A percentile compares a stretch with the other conserved stretches of the same genome.
Evolutionary conservation across 2,888 invertebrate genomes (phyloP).

Genomic region (Strigamia crassipes): DNA sequence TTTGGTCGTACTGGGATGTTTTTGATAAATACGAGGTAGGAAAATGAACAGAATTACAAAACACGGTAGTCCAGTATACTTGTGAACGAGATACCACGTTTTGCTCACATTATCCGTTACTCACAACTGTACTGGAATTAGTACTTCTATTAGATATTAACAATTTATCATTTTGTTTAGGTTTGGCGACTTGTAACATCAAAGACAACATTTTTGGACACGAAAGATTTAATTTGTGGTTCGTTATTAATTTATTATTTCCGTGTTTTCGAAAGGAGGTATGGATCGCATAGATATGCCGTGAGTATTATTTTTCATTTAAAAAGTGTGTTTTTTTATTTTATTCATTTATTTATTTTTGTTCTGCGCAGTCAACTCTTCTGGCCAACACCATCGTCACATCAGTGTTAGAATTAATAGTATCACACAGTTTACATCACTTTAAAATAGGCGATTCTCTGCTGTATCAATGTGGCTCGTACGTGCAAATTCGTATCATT

Average conservation of each 20-base stretch:
- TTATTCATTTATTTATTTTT: conserved; percentile 46
- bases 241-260: conserved; percentile 61
- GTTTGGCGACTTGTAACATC: conserved; percentile 60
- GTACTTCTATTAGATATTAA: too few species aligned
- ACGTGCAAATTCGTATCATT: conserved; percentile 54
- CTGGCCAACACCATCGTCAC: conserved; percentile 60
- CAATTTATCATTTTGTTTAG: conserved; percentile 53
- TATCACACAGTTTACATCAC: conserved; percentile 57
- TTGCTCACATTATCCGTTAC: too few species aligned
- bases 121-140: too few species aligned
- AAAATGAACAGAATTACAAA: too few species aligned
- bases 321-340: neutral
- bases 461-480: conserved; percentile 62
- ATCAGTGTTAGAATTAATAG: conserved; percentile 59
- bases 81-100: too few species aligned
- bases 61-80: too few species aligned
- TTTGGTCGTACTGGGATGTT: conserved; percentile 59
- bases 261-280: conserved; percentile 63
- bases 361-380: conserved; percentile 58
- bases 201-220: conserved; percentile 62
- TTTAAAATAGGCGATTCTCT: conserved; percentile 57
- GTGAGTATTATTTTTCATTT: conserved; percentile 54
- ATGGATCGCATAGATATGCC: conserved; percentile 63
- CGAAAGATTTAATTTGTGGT: conserved; percentile 63
- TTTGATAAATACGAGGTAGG: conserved; percentile 58